Conservation (phyloP, 2,797 vertebrate species). For the Tolypeutes matacus region DNA sequence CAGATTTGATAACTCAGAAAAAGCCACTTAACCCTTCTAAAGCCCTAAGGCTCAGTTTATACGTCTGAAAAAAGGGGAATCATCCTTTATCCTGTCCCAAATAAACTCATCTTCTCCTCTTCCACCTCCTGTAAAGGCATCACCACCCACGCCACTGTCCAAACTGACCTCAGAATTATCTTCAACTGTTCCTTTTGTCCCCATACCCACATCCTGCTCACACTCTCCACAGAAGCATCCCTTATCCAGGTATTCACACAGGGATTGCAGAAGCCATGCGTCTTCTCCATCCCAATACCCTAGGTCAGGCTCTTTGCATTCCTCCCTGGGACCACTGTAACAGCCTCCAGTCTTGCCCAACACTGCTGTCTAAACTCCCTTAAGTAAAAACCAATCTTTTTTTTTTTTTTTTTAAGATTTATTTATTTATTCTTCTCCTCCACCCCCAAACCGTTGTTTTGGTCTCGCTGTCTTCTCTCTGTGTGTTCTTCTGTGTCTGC, state of each 20-base stretch:
- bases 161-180: not conserved
- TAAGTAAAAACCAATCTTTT: too few species aligned
- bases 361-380: not conserved
- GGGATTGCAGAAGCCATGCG: not conserved
- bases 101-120: not conserved
- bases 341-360: not conserved
- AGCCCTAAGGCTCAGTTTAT: not conserved
- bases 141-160: not conserved
- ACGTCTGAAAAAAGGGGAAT: not conserved
- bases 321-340: not conserved
- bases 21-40: not conserved
- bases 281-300: not conserved
- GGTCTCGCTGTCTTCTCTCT: too few species aligned
- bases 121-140: not conserved
- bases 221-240: not conserved
- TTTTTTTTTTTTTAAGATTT: too few species aligned
- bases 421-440: too few species aligned
- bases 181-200: not conserved
- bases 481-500: too few species aligned
- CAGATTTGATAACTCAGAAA: not conserved
- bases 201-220: not conserved
- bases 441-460: too few species aligned
- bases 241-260: not conserved
- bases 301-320: not conserved
- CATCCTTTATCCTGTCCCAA: not conserved